phyloP scores from a whole-genome alignment of 2,797 vertebrate species.

The Denticeps clupeoides region DNA sequence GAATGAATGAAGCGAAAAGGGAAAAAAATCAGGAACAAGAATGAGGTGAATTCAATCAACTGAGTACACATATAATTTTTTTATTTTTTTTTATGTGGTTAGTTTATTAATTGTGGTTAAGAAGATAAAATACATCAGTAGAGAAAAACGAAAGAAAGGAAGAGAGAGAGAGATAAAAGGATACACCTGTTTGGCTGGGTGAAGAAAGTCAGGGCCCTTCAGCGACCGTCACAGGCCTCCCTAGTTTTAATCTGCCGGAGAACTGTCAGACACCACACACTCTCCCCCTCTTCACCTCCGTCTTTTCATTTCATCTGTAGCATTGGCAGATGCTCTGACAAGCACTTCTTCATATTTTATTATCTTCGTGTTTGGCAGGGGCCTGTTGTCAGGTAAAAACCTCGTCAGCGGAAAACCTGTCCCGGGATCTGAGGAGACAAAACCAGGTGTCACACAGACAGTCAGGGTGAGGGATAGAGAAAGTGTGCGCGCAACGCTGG shows the following conservation, averaged over 20 bases:
- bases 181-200: slow-evolving; percentile 76
- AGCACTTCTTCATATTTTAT: slow-evolving; percentile 96
- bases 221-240: slow-evolving; percentile 55
- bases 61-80: no score
- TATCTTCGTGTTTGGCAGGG: slow-evolving; percentile 85
- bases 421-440: slow-evolving; percentile 85
- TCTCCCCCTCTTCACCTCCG: background rate
- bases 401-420: slow-evolving; percentile 83
- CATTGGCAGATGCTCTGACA: slow-evolving; percentile 87
- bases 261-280: slow-evolving; percentile 43
- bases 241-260: slow-evolving; percentile 55
- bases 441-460: slow-evolving; percentile 93
- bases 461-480: slow-evolving; percentile 13
- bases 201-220: slow-evolving; percentile 39
- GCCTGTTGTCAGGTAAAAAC: slow-evolving; percentile 84
- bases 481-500: slow-evolving; percentile 4
- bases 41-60: slow-evolving; percentile 16
- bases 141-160: slow-evolving; percentile 11
- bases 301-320: slow-evolving; percentile 64
- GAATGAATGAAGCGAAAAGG: background rate
- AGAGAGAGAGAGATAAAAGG: slow-evolving; percentile 52
- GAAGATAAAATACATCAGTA: no score
- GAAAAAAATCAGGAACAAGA: background rate
- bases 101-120: no score
- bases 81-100: no score